Evolutionary conservation across 2,113 vertebrate genomes (phyloP).

Genomic region (Trogon melanurus): DNA sequence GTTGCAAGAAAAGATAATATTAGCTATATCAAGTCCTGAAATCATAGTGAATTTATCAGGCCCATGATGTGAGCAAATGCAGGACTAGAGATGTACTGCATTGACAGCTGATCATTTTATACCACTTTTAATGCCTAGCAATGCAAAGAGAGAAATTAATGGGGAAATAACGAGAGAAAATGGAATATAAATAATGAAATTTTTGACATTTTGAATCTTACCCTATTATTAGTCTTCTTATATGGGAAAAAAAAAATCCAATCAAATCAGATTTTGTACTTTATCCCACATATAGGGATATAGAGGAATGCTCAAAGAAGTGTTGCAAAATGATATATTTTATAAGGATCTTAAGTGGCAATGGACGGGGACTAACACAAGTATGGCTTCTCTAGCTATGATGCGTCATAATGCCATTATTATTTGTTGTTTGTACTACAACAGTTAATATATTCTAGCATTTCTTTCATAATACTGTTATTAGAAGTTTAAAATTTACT

Average conservation of each 20-base stretch:
- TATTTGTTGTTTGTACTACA: not conserved
- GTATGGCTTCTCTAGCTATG: not conserved
- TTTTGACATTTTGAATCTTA: constrained; percentile 40
- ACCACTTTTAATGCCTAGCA: constrained; percentile 47
- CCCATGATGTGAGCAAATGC: constrained; percentile 32
- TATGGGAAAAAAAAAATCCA: not conserved
- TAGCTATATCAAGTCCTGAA: constrained; percentile 60
- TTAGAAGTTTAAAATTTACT: constrained; percentile 23
- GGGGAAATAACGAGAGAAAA: constrained; percentile 54
- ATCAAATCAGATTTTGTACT: constrained; percentile 47
- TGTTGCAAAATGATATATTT: not conserved
- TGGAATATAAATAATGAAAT: constrained; percentile 37
- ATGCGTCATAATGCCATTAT: not conserved
- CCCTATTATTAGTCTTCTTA: constrained; percentile 41
- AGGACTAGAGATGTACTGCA: not conserved
- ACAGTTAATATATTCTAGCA: not conserved
- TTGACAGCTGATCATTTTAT: constrained; percentile 55
- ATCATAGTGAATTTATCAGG: constrained; percentile 52
- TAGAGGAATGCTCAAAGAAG: not conserved
- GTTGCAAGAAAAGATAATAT: constrained; percentile 52
- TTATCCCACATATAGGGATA: not conserved
- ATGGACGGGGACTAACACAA: not conserved
- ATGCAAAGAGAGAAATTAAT: constrained; percentile 59
- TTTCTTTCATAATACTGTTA: constrained; percentile 22
- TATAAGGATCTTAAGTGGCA: not conserved